Evolutionary conservation across 2,113 vertebrate species (phyloP), one percentile per base, ranked within the genome.

Genomic region (Choloepus hoffmanni): DNA sequence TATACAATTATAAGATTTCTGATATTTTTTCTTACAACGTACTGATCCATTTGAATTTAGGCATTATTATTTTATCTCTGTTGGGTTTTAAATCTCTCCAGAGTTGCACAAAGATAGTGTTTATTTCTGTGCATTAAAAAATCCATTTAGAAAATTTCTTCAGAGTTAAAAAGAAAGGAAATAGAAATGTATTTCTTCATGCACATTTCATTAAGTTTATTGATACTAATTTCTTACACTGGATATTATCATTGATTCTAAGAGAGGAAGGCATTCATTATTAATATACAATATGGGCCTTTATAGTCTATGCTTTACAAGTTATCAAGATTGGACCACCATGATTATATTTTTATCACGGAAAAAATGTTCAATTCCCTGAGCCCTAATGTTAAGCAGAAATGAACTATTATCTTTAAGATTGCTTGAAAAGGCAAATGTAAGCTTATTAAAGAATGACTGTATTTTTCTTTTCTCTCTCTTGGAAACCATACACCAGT

Each of bases 391-490:
- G 48, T 50, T 9, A 50, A 50, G 48, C 11, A 50, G 45, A 94
- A 87, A 95, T 83, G 87, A 96, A 97, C 30, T 43, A 0, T 97
- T 97, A 96, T 96, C 96, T 96, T 97, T 95, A 96, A 92, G 96
- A 97, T 98, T 98, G 97, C 97, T 98, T 98, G 96, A 98, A 96
- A 95, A 98, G 97, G 97, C 92, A 93, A 95, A 93, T 70, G 97
- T 91, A 94, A 96, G 82, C 97, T 97, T 97, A 83, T 97, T 98
- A 96, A 98, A 98, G 95, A 97, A 98, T 98, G 98, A 98, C 98
- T 97, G 40, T 98, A 92, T 36, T 98, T 97, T 98, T 97, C 83
- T 94, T 98, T 98, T 97, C 96, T 98, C 97, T 98, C 97, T 98
- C 97, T 97, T 36, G 36, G 36, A 36, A 36, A 36, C 36, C 98